Evolutionary conservation across 64 coral and sea anemone species (phyloP).

Genomic region (Pachyseris speciosa): DNA sequence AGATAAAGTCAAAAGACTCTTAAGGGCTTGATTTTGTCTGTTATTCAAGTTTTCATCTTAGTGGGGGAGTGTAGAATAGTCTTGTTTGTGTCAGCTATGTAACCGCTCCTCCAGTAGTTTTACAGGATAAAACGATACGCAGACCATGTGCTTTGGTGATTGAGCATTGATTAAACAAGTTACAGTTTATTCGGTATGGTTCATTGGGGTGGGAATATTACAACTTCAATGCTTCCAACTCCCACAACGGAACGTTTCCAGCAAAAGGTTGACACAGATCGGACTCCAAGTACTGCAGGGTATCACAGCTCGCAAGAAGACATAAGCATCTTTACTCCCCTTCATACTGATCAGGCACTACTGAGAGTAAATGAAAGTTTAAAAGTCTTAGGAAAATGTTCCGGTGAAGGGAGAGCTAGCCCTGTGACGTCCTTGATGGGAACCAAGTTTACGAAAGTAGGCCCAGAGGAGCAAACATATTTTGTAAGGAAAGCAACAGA

Average conservation of each 20-base stretch:
- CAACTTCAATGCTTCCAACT: constrained; percentile 1
- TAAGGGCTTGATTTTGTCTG: no score
- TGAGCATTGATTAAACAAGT: no score
- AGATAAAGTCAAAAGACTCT: no score
- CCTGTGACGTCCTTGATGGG: background rate
- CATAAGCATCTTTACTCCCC: background rate
- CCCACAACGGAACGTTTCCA: background rate
- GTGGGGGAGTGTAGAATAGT: no score
- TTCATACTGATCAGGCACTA: background rate
- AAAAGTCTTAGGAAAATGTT: background rate
- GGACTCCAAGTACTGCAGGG: constrained; percentile 11
- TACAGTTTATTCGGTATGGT: no score
- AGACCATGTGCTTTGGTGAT: no score
- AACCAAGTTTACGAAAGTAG: background rate
- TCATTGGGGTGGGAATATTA: no score
- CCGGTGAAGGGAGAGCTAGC: constrained; percentile 7
- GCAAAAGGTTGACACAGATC: background rate
- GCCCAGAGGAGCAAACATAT: background rate
- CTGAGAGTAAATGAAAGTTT: background rate
- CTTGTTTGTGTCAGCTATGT: no score
- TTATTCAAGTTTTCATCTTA: no score
- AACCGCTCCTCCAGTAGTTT: no score
- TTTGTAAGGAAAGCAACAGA: constrained; percentile 51
- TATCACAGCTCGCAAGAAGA: background rate
- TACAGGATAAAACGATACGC: no score